These are phyloP conservation scores for Petrocephalus sullivani DNA, from an alignment of 2,797 vertebrate species.

Conservation along the genomic window DNA sequence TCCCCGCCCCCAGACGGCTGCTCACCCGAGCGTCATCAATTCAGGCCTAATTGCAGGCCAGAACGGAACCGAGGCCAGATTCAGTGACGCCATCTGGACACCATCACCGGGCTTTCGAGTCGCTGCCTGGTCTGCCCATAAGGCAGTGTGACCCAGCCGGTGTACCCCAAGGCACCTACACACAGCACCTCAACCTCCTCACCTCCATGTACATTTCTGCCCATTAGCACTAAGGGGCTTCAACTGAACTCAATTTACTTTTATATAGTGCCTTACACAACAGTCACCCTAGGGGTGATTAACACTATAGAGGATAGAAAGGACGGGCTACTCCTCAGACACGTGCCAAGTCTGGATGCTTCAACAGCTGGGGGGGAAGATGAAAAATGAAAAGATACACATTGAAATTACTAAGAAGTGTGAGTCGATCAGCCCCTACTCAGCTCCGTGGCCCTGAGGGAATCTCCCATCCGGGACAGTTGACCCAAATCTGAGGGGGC, in stretches of 20 bases:
- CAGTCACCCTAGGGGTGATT: background rate
- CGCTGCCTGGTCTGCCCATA: background rate
- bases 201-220: too few species aligned
- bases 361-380: background rate
- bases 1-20: slow-evolving; percentile 29
- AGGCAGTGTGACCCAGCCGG: background rate
- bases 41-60: slow-evolving; percentile 39
- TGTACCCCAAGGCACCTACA: background rate
- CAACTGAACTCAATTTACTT: background rate
- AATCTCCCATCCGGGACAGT: background rate
- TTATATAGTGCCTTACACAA: background rate
- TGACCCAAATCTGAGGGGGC: background rate
- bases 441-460: background rate
- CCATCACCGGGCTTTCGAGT: background rate
- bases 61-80: slow-evolving; percentile 33
- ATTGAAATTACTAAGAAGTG: background rate
- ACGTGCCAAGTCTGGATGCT: background rate
- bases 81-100: background rate
- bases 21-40: slow-evolving; percentile 38
- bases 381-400: background rate
- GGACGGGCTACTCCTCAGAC: background rate
- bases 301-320: background rate
- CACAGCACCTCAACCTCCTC: background rate
- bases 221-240: background rate
- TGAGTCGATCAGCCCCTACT: background rate